Conservation (phyloP, 2,888 invertebrate species). For the Gastracanthus pulcherrimus region DNA sequence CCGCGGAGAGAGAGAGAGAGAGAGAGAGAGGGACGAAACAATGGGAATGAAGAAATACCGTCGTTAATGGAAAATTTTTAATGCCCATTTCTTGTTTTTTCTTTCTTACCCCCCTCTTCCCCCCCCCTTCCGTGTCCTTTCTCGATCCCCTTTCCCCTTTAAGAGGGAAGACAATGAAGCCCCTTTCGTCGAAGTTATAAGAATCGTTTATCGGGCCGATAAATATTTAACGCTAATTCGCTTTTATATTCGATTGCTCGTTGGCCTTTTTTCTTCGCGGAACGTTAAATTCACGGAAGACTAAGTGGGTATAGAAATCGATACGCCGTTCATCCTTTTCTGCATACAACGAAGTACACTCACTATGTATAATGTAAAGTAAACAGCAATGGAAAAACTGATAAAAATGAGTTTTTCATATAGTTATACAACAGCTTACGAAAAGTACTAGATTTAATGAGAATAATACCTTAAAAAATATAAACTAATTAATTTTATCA, state of each 20-base stretch:
- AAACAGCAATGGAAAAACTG: too few relatives aligned
- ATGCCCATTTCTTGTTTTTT: slow-evolving; percentile 56
- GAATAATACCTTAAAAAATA: too few relatives aligned
- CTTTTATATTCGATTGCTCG: slow-evolving; percentile 25
- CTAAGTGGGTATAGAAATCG: too few relatives aligned
- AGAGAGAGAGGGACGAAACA: slow-evolving; percentile 63
- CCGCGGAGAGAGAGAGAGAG: too few relatives aligned
- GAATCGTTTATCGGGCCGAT: slow-evolving; percentile 25
- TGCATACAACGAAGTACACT: too few relatives aligned
- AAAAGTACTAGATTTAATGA: too few relatives aligned
- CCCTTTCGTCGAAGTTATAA: slow-evolving; percentile 57
- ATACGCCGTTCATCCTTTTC: too few relatives aligned
- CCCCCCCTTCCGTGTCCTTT: too few relatives aligned
- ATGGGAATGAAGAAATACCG: slow-evolving; percentile 67
- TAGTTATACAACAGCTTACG: too few relatives aligned
- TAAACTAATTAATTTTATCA: too few relatives aligned
- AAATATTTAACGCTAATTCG: slow-evolving; percentile 20
- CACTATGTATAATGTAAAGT: too few relatives aligned
- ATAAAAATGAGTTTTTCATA: too few relatives aligned
- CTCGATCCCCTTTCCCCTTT: not conserved
- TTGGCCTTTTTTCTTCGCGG: not conserved
- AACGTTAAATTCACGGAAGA: not conserved
- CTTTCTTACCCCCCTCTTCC: not conserved
- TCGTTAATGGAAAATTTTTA: slow-evolving; percentile 66
- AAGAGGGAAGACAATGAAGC: slow-evolving; percentile 48